Conservation (phyloP, 2,888 invertebrate genomes). For the Erebia palarica region DNA sequence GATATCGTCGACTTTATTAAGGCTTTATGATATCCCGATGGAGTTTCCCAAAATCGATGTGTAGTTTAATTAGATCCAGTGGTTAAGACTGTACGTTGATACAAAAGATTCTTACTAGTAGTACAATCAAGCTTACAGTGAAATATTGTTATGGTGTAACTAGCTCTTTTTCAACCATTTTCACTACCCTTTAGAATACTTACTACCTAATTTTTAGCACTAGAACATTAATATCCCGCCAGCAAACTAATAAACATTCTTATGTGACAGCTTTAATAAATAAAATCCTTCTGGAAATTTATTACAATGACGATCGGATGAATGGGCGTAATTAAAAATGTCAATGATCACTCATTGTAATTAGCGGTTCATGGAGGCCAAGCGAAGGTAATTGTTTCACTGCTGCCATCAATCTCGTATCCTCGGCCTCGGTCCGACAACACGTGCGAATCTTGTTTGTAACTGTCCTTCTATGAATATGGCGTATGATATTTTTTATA, state of each 20-base stretch:
- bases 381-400: constrained; percentile 79
- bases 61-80: too few relatives aligned
- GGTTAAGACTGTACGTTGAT: too few relatives aligned
- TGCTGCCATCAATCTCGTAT: constrained; percentile 62
- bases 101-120: too few relatives aligned
- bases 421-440: constrained; percentile 40
- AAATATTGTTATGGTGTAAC: too few relatives aligned
- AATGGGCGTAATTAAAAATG: constrained; percentile 62
- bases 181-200: too few relatives aligned
- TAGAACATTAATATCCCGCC: too few relatives aligned
- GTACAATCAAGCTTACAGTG: too few relatives aligned
- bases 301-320: constrained; percentile 2
- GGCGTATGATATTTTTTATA: constrained; percentile 34
- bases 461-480: constrained; percentile 36
- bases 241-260: constrained; percentile 7
- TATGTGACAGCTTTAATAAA: constrained; percentile 40
- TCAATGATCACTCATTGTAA: constrained; percentile 79
- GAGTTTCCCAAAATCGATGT: too few relatives aligned
- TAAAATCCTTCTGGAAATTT: not conserved
- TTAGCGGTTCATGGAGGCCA: constrained; percentile 73
- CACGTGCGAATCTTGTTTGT: constrained; percentile 52
- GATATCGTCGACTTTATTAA: too few relatives aligned
- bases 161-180: too few relatives aligned
- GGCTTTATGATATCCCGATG: too few relatives aligned
- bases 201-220: too few relatives aligned